Evolutionary conservation across 2,797 vertebrate species (phyloP).

Genomic region (Monodelphis domestica): DNA sequence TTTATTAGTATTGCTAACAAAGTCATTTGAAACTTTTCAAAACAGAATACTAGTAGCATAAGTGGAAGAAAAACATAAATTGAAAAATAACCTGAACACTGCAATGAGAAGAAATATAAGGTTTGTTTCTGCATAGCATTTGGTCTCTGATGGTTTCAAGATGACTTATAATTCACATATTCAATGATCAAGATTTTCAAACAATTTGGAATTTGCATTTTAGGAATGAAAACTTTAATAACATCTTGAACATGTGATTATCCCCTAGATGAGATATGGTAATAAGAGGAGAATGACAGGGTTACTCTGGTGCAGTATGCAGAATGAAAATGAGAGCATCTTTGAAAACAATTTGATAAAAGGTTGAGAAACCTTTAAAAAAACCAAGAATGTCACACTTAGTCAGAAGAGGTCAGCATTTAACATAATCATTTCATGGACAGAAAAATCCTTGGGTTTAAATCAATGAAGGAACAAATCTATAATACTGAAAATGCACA

Average conservation of each 20-base stretch:
- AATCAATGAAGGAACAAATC: too few species aligned
- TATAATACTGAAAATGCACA: too few species aligned
- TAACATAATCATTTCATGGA: too few species aligned
- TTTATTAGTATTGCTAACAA: too few species aligned
- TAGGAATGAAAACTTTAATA: background rate
- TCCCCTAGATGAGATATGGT: background rate
- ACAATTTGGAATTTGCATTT: background rate
- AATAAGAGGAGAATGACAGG: background rate
- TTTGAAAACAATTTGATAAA: background rate
- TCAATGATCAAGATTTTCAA: background rate
- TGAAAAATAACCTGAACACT: background rate
- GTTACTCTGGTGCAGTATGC: background rate
- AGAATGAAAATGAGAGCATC: background rate
- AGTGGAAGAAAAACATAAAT: background rate
- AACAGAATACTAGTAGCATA: too few species aligned
- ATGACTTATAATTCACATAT: background rate
- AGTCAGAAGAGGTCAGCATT: background rate
- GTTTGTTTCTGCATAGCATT: background rate
- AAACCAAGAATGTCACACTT: background rate
- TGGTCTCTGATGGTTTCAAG: background rate
- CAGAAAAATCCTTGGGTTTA: too few species aligned
- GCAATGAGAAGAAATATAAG: background rate
- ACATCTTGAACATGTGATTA: background rate
- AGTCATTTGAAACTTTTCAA: too few species aligned
- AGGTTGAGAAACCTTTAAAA: too few species aligned